Base-by-base conservation (phyloP, 2,797 vertebrate genomes). In the Coendou prehensilis region DNA sequence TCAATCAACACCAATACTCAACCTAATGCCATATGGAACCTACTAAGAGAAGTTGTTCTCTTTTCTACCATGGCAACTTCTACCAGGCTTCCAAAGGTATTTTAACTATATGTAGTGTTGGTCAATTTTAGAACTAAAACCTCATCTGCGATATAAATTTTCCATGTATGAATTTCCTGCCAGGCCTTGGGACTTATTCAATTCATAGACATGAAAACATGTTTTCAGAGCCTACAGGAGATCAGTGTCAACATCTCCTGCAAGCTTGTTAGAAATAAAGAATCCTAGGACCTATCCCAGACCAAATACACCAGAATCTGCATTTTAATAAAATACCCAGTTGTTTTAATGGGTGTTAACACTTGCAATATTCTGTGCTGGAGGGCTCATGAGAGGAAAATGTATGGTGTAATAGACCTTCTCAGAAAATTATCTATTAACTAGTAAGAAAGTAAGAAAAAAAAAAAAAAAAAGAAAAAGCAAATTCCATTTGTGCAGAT, bases 251-350 rank as follows among this genome's bases (percentile, higher is more conserved):
- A 3, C 15, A 45, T 94, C 45, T 89, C 47, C 10, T 45, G n/a
- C 23, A 45, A 94, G 11, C 5, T 63, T 80, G 5, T 91, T 94
- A 94, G 64, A 96, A 89, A 91, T 71, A 78, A 10, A 76, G 28
- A 87, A 75, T 95, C 18, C 50, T 33, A 61, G 47, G 63, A 57
- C 6, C 33, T 23, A 61, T 9, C 6, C 26, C 20, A 80, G 50
- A 75, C 26, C 23, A 92, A 59, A 11, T 82, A 11, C 13, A 83
- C 13, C 13, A 86, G 47, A 82, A 88, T 56, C 23, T 80, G 3
- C 15, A 92, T 69, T 95, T 92, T 80, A 82, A 76, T 67, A 88
- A 96, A 89, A 83, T 56, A 15, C 1, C 1, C 28, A 80, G 50
- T 2, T 78, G 11, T 8, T 61, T 86, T 83, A 81, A 83, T n/a